These are phyloP conservation scores for Zosterops pallidus DNA, from an alignment of 2,113 vertebrate genomes.

Conservation along the genomic window DNA sequence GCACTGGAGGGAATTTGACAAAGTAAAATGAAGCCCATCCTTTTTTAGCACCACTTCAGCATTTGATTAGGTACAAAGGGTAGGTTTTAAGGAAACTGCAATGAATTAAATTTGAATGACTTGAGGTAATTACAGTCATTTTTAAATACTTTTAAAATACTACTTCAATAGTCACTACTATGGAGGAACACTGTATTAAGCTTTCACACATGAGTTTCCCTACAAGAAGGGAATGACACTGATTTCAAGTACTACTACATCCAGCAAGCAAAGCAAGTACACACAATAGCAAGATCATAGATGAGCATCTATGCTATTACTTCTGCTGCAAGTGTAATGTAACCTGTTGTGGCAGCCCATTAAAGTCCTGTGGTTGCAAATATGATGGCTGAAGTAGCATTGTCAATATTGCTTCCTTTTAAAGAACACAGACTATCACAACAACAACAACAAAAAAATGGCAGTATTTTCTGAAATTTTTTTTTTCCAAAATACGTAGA, in stretches of 20 bases:
- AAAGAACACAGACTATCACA: not conserved
- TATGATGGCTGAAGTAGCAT: not conserved
- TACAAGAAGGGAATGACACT: not conserved
- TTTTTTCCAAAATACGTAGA: not conserved
- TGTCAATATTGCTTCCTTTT: not conserved
- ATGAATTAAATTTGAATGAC: not conserved
- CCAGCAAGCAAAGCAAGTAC: not conserved
- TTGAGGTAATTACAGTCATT: not conserved
- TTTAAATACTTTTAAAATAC: not conserved
- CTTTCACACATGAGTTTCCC: not conserved
- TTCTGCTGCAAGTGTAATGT: not conserved
- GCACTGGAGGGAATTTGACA: not conserved
- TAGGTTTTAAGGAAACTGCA: not conserved
- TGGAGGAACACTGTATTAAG: not conserved
- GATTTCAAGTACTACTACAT: not conserved
- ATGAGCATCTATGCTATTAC: not conserved
- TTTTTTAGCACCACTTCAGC: not conserved
- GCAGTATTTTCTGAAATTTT: not conserved
- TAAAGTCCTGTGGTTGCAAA: not conserved
- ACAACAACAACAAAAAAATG: not conserved
- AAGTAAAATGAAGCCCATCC: not conserved
- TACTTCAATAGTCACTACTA: not conserved
- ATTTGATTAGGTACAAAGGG: not conserved
- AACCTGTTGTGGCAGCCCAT: not conserved
- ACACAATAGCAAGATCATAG: not conserved